Evolutionary conservation across 2,113 vertebrate species (phyloP).

Genomic region (Python bivittatus): DNA sequence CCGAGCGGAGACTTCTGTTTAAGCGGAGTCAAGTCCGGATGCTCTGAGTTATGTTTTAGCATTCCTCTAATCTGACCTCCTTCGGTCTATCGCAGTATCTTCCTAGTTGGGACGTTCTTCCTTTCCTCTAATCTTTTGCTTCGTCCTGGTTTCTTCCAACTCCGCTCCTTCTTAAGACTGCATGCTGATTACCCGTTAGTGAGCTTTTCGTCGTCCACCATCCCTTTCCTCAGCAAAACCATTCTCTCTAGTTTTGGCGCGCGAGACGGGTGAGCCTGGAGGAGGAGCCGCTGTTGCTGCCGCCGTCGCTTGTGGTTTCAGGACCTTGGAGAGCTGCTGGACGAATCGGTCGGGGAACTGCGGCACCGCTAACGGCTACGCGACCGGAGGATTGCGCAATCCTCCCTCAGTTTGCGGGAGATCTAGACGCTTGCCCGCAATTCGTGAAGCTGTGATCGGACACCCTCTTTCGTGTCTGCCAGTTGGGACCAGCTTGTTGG

Average conservation of each 20-base stretch:
- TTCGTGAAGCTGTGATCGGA: background rate
- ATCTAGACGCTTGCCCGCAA: background rate
- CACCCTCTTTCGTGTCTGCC: background rate
- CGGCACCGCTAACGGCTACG: background rate
- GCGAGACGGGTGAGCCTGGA: background rate
- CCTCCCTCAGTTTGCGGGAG: background rate
- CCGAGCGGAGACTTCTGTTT: background rate
- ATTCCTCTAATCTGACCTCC: background rate
- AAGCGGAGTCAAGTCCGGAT: background rate
- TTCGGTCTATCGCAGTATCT: background rate
- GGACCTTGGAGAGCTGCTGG: conserved; percentile 55
- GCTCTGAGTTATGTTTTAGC: background rate
- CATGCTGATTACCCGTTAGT: background rate
- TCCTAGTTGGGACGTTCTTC: background rate
- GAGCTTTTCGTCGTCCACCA: background rate
- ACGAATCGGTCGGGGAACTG: background rate
- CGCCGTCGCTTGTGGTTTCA: conserved; percentile 30
- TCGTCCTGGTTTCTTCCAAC: background rate
- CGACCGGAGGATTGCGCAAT: background rate
- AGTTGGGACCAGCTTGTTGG: background rate
- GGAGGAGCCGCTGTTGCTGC: background rate
- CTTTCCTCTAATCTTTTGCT: background rate
- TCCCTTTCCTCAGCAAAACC: too few relatives aligned
- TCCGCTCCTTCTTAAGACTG: background rate
- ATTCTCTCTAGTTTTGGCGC: background rate